phyloP scores from a whole-genome alignment of 2,888 invertebrate species.

The Ochropleura plecta region DNA sequence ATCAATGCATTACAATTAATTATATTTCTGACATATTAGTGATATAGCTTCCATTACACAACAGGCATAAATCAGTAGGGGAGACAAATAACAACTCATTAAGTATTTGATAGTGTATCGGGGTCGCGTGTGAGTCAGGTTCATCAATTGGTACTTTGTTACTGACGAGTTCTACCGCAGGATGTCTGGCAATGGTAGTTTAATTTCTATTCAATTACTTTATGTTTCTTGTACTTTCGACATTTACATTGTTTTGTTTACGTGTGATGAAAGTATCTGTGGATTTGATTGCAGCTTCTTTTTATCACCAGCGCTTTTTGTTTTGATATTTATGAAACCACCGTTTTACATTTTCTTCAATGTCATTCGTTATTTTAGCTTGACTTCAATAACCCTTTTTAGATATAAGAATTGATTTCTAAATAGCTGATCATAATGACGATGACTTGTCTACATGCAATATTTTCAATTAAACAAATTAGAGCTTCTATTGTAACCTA shows the following conservation, averaged over 20 bases:
- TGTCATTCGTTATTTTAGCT: neutral
- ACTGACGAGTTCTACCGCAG: constrained; percentile 41
- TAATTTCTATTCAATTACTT: constrained; percentile 10
- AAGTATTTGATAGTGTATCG: constrained; percentile 54
- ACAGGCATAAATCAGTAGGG: constrained; percentile 47
- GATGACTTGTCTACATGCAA: neutral
- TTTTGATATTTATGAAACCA: neutral
- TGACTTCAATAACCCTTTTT: neutral
- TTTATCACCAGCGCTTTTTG: constrained; percentile 1
- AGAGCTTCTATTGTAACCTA: neutral
- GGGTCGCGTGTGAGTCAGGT: constrained; percentile 60
- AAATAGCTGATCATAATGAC: neutral
- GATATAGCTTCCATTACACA: constrained; percentile 31
- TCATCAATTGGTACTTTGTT: constrained; percentile 51
- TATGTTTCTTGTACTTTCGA: neutral
- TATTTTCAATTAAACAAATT: neutral
- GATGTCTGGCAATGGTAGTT: constrained; percentile 42
- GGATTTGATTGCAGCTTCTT: neutral
- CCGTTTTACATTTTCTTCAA: neutral
- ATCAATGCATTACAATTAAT: constrained; percentile 24
- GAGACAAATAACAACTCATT: constrained; percentile 60
- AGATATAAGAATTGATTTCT: neutral
- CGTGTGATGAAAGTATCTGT: neutral
- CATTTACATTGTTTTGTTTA: constrained; percentile 12
- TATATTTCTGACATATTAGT: constrained; percentile 43